Percentiles rank a stretch among this genome's conserved stretches.
These are phyloP conservation scores for Gandaritis pyraliata DNA, from an alignment of 2,888 invertebrate species.

Conservation along the genomic window DNA sequence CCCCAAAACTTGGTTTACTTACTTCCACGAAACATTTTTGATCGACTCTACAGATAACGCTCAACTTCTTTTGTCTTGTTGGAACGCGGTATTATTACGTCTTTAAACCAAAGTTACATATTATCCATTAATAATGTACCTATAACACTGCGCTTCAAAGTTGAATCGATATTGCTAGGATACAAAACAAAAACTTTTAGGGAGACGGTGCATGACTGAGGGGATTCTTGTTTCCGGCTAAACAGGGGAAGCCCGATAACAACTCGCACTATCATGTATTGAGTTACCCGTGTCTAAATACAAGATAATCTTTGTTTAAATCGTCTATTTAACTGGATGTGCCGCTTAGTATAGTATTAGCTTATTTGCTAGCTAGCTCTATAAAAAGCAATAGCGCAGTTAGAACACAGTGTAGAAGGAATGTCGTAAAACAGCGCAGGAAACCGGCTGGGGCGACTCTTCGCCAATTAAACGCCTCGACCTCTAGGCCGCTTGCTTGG, in stretches of 20 bases:
- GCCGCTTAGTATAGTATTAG: conserved; percentile 34
- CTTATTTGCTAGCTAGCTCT: no score
- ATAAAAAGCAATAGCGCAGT: conserved; percentile 42
- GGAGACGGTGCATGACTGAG: conserved; percentile 56
- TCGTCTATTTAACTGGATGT: conserved; percentile 41
- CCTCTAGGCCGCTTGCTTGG: conserved; percentile 68
- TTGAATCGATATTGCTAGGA: conserved; percentile 77
- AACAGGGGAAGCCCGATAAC: conserved; percentile 63
- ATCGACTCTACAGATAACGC: conserved; percentile 35
- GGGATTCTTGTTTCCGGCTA: conserved; percentile 76
- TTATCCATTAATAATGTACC: conserved; percentile 2
- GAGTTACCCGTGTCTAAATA: conserved; percentile 32
- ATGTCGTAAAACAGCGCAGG: conserved; percentile 73
- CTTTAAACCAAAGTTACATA: conserved; percentile 27
- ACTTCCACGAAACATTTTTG: conserved; percentile 30
- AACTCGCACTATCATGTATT: conserved; percentile 41
- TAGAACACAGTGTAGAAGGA: conserved; percentile 60
- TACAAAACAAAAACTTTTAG: conserved; percentile 67
- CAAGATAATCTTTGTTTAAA: conserved; percentile 28
- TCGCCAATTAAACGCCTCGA: conserved; percentile 81
- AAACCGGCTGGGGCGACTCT: conserved; percentile 73
- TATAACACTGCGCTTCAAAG: conserved; percentile 25
- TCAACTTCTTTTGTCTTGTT: conserved; percentile 13
- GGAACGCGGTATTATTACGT: conserved; percentile 19
- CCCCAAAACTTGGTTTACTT: conserved; percentile 36